Base-by-base conservation (phyloP, 2,797 vertebrate species). In the Phrynocephalus forsythii region DNA sequence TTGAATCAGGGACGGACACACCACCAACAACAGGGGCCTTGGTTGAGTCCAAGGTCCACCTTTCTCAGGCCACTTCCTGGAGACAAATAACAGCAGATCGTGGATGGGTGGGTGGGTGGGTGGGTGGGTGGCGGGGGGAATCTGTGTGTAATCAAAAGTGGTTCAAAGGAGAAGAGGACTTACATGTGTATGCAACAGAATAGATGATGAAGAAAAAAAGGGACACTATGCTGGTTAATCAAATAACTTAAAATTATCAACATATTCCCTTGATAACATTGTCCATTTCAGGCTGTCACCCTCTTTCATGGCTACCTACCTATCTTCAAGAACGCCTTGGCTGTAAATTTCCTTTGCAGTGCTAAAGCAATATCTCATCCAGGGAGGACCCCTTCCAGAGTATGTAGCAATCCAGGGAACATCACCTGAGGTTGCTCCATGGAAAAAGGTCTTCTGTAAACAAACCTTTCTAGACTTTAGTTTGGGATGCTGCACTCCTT, bases 301-400 rank as follows among this genome's bases (percentile, higher is more conserved):
- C 1, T n/a, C 24, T 68, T 73, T 80, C 33, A 48, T 5, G 52
- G 16, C 26, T 72, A 9, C n/a, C 15, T 60, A 60, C 30, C 24
- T 80, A 7, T 3, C 15, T 18, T 48, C 83, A 38, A 80, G 71
- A 85, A 26, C 86, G 69, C 56, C 79, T 63, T 80, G 85, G 79
- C 90, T 91, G 52, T 90, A 66, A 88, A 81, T 73, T 92, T 88
- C 63, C 24, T 68, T 77, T 67, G 24, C 1, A 63, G 60, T 5
- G 24, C 4, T 2, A 76, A 76, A 76, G 73, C 2, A 63, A 26
- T 8, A 85, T 13, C 16, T 60, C 38, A 75, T 13, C 10, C 69
- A 33, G 33, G n/a, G 15, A 63, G 5, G 5, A 20, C 4, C 18
- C 18, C 60, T 16, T 11, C 16, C 13, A 48, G 18, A 13, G 28